Base-by-base conservation (phyloP, 2,888 invertebrate genomes). In the Drosophila recens region DNA sequence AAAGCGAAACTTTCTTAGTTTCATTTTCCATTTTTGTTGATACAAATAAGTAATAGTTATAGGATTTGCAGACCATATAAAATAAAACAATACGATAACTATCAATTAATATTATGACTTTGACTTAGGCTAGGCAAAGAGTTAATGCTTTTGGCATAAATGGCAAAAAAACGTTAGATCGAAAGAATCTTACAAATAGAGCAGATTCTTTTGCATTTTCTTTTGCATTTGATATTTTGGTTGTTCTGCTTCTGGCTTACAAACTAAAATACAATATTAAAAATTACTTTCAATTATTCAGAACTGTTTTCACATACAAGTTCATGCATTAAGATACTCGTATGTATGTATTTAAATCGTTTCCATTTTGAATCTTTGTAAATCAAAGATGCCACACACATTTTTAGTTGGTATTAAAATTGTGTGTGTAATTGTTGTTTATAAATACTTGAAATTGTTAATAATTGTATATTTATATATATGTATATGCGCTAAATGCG, bases 371-470 rank as follows among this genome's bases (percentile, higher is more conserved):
- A 45, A 43, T 40, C 48, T 42, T 43, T 3, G 27, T 62, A 65
- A 74, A 79, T 77, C 77, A 67, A 51, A 62, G 54, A 45, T 66
- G 57, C 34, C 38, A 15, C 40, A 59, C 51, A 72, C 42, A 53
- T 69, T 66, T 69, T 66, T 6, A 10, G 20, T 45, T 11, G 30
- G 10, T 74, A 59, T 67, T 54, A 74, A 17, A 17, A 42, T 17
- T 15, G 65, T 57, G 15, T 51, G 15, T 69, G 38, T 67, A 53
- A 53, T 54, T 66, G 58, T 71, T 67, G 63, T 57, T 62, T 54
- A 43, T 70, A 79, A 88, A 80, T 80, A 86, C 73, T 89, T 89
- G 82, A 87, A 87, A 68, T 87, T 77, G 87, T 88, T 84, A 73
- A 76, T 86, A 83, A 58, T 71, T 76, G 53, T 80, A 58, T 78